These are phyloP conservation scores for Hemitrygon akajei DNA, from an alignment of 2,797 vertebrate genomes.

Conservation along the genomic window DNA sequence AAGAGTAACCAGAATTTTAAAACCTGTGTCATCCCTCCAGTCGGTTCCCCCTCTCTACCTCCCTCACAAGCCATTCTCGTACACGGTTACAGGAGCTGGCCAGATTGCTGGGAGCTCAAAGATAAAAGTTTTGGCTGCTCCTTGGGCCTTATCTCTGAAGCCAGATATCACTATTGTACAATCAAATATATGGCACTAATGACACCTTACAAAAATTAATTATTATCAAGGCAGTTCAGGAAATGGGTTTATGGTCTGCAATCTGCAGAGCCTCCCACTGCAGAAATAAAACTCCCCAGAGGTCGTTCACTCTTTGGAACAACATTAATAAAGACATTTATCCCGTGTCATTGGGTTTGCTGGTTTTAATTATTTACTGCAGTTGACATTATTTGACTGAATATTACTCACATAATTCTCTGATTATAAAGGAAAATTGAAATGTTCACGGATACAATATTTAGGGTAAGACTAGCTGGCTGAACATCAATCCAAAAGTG, in stretches of 20 bases:
- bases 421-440: conserved; percentile 10
- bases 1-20: neutral
- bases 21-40: neutral
- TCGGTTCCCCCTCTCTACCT: neutral
- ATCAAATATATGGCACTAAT: neutral
- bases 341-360: neutral
- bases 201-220: neutral
- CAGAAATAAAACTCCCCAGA: neutral
- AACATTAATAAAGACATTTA: conserved; percentile 11
- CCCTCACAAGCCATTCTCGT: neutral
- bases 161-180: neutral
- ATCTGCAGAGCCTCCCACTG: neutral
- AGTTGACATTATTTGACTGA: neutral
- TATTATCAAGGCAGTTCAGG: neutral
- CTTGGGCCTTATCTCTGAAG: neutral
- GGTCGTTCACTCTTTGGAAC: neutral
- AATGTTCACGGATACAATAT: neutral
- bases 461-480: too few species aligned
- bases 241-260: neutral
- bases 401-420: neutral
- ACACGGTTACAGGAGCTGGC: neutral
- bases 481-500: too few species aligned
- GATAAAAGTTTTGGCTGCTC: conserved; percentile 11
- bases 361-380: neutral
- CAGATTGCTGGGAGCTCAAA: neutral